Percentiles rank a stretch among this genome's conserved stretches.
Conservation (phyloP, 2,113 vertebrate genomes). For the Mobula hypostoma region DNA sequence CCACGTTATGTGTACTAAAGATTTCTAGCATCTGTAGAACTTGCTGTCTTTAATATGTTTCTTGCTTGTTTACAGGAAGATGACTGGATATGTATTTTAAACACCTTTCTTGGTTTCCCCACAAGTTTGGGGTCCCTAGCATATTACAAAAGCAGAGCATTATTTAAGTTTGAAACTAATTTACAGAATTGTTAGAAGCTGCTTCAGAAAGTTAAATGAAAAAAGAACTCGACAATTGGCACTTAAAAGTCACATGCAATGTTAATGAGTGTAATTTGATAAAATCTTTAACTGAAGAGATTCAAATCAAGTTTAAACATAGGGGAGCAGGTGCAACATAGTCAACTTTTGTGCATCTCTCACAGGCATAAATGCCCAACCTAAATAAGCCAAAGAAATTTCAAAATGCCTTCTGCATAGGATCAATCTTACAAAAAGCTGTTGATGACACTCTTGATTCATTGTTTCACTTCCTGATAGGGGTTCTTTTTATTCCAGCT, state of each 20-base stretch:
- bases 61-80: background rate
- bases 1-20: too few species aligned
- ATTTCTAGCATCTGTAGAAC: too few species aligned
- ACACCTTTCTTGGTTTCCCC: background rate
- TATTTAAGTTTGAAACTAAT: background rate
- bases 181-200: background rate
- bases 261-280: background rate
- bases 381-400: background rate
- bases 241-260: background rate
- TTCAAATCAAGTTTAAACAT: too few species aligned
- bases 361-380: background rate
- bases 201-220: background rate
- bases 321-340: background rate
- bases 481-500: background rate
- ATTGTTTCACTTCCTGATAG: background rate
- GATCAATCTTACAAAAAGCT: background rate
- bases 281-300: too few species aligned
- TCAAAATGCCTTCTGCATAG: background rate
- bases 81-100: background rate
- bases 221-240: background rate
- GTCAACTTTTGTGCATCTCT: background rate
- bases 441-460: background rate
- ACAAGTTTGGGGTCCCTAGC: background rate
- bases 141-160: background rate
- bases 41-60: too few species aligned